Conservation (phyloP, 2,113 vertebrate species). For the Corythoichthys intestinalis region DNA sequence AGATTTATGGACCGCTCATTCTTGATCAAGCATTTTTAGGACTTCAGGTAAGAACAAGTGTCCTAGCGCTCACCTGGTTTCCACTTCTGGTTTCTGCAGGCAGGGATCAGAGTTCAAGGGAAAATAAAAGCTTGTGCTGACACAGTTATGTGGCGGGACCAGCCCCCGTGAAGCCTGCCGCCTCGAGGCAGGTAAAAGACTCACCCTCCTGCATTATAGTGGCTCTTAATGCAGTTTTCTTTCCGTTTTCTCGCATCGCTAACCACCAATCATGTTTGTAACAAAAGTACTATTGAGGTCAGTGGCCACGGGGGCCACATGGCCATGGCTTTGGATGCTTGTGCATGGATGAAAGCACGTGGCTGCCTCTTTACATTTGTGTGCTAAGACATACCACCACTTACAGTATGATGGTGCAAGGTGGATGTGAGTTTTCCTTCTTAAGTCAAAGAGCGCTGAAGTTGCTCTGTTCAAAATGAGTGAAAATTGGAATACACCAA, state of each 20-base stretch:
- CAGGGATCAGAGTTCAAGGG: slow-evolving; percentile 43
- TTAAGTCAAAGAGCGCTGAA: background rate
- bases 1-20: slow-evolving; percentile 32
- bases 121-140: slow-evolving; percentile 52
- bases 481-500: slow-evolving; percentile 46
- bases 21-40: slow-evolving; percentile 5
- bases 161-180: background rate
- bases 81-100: slow-evolving; percentile 46
- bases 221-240: background rate
- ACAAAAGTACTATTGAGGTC: slow-evolving; percentile 35
- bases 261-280: slow-evolving; percentile 29
- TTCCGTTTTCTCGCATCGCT: slow-evolving; percentile 34
- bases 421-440: background rate
- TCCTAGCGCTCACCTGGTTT: slow-evolving; percentile 48
- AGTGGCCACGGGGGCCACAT: slow-evolving; percentile 17
- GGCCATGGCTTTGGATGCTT: slow-evolving; percentile 13
- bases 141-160: slow-evolving; percentile 34
- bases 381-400: slow-evolving; percentile 11
- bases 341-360: slow-evolving; percentile 25
- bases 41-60: background rate
- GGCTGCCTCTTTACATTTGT: slow-evolving; percentile 24
- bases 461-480: background rate
- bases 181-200: background rate
- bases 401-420: background rate
- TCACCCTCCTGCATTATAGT: background rate